These are phyloP conservation scores for Xanthia togata DNA, from an alignment of 2,888 invertebrate genomes.

Conservation along the genomic window DNA sequence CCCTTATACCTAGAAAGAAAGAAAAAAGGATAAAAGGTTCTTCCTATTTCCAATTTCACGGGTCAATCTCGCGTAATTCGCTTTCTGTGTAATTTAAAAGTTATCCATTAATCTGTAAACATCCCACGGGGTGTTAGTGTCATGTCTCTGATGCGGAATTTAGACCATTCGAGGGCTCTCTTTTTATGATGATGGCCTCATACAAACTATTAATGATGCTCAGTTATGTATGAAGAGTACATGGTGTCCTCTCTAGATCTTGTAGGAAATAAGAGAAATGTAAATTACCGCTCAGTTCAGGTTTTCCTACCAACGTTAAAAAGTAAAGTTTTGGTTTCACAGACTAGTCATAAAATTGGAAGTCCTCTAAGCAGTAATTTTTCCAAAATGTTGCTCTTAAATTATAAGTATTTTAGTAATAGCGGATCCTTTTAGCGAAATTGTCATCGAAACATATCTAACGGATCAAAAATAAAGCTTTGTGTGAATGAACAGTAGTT, in stretches of 20 bases:
- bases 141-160: neutral
- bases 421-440: slow-evolving; percentile 25
- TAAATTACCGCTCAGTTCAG: slow-evolving; percentile 13
- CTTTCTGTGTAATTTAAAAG: neutral
- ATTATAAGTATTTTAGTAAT: slow-evolving; percentile 6
- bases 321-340: neutral
- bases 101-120: neutral
- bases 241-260: slow-evolving; percentile 1
- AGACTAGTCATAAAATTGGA: neutral
- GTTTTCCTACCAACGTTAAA: neutral
- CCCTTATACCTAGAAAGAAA: neutral
- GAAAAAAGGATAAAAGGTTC: neutral
- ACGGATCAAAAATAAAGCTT: slow-evolving; percentile 70
- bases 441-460: slow-evolving; percentile 67
- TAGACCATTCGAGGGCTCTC: neutral
- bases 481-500: slow-evolving; percentile 61
- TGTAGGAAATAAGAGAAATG: neutral
- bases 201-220: neutral
- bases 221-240: neutral
- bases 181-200: neutral
- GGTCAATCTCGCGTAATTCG: neutral
- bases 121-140: neutral
- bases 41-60: neutral
- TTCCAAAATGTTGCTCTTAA: neutral
- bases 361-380: neutral